These are phyloP conservation scores for Tenebrosternarchus preto DNA, from an alignment of 2,113 vertebrate species.

Conservation along the genomic window DNA sequence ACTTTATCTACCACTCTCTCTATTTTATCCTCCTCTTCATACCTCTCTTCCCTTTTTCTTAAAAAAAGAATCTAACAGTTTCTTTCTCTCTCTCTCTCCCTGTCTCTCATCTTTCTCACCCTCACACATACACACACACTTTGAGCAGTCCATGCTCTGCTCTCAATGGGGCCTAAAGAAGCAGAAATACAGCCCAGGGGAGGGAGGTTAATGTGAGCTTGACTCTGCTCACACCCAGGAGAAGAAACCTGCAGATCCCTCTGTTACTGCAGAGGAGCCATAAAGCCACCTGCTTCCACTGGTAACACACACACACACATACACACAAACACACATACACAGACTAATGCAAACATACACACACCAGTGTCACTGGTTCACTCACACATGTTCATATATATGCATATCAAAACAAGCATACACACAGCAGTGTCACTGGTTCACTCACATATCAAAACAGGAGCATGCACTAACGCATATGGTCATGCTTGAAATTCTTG, in stretches of 20 bases:
- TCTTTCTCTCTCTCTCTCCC: not conserved
- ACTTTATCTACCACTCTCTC: slow-evolving; percentile 15
- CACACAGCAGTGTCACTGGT: no score
- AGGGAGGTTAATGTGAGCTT: slow-evolving; percentile 46
- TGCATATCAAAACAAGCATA: no score
- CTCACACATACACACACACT: slow-evolving; percentile 34
- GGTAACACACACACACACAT: no score
- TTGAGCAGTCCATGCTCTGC: slow-evolving; percentile 37
- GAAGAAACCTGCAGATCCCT: not conserved
- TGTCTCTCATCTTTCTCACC: slow-evolving; percentile 11
- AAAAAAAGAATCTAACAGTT: not conserved
- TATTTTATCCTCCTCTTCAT: slow-evolving; percentile 2
- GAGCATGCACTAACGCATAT: no score
- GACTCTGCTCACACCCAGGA: slow-evolving; percentile 16
- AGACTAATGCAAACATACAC: no score
- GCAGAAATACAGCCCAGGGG: slow-evolving; percentile 28
- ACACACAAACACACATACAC: no score
- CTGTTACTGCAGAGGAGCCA: not conserved
- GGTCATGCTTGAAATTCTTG: no score
- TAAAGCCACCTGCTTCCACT: not conserved
- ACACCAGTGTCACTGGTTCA: no score
- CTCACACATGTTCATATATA: no score
- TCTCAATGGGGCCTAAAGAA: slow-evolving; percentile 30
- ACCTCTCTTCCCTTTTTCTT: not conserved
- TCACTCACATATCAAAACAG: no score